phyloP scores from a whole-genome alignment of 2,888 invertebrate species.

The Drosophila anceps region DNA sequence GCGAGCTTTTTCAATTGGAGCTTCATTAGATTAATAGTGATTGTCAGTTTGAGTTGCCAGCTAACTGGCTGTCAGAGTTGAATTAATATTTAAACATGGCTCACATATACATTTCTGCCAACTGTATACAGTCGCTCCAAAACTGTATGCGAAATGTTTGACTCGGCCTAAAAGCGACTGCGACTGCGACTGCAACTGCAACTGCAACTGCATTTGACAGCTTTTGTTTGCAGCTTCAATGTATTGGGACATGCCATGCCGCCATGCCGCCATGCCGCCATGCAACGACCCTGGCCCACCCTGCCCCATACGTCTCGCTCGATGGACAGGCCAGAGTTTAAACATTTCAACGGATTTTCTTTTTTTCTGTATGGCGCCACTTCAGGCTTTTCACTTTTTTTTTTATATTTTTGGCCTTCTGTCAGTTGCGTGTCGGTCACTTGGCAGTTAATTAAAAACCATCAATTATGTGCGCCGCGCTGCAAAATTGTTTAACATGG shows the following conservation, averaged over 20 bases:
- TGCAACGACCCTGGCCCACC: not conserved
- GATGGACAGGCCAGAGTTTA: slow-evolving; percentile 24
- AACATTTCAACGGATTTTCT: slow-evolving; percentile 29
- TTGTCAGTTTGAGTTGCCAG: not conserved
- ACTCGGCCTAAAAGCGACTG: slow-evolving; percentile 45
- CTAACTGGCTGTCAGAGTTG: slow-evolving; percentile 1
- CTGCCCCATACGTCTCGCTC: slow-evolving; percentile 17
- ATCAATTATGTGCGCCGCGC: slow-evolving; percentile 72
- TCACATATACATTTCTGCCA: not conserved
- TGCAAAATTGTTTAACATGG: slow-evolving; percentile 46
- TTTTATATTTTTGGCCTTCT: slow-evolving; percentile 33
- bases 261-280: not conserved
- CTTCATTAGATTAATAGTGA: not conserved
- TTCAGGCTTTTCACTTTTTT: not conserved
- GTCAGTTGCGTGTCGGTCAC: slow-evolving; percentile 73
- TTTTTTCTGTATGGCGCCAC: slow-evolving; percentile 8
- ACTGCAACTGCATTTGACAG: slow-evolving; percentile 58
- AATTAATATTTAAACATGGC: slow-evolving; percentile 23
- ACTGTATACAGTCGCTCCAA: slow-evolving; percentile 1
- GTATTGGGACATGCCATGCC: slow-evolving; percentile 8
- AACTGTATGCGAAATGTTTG: slow-evolving; percentile 29
- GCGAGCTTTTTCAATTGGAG: not conserved
- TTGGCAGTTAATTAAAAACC: slow-evolving; percentile 79
- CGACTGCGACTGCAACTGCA: not conserved
- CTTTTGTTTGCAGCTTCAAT: slow-evolving; percentile 56